Evolutionary conservation across 2,888 invertebrate species (phyloP).

Genomic region (Cryptophagus acutangulus): DNA sequence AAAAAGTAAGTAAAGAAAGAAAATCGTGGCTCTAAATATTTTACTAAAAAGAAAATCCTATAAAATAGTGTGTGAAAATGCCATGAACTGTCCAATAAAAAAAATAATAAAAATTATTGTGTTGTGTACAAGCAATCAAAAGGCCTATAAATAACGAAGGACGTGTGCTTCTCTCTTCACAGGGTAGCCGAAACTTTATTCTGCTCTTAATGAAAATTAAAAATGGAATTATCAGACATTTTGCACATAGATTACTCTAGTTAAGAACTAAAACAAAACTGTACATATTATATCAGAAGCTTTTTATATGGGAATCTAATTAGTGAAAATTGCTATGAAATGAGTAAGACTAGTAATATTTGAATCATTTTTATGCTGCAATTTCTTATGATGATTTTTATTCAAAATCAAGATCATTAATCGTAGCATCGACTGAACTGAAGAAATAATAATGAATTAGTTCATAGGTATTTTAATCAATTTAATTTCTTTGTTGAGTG

Average conservation of each 20-base stretch:
- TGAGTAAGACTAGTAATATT: neutral
- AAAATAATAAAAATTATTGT: conserved; percentile 17
- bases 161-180: conserved; percentile 36
- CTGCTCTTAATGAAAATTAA: conserved; percentile 4
- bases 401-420: conserved; percentile 16
- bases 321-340: conserved; percentile 34
- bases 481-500: too few relatives aligned
- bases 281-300: conserved; percentile 48
- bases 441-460: too few relatives aligned
- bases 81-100: conserved; percentile 39
- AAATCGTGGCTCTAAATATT: conserved; percentile 31
- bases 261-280: conserved; percentile 43
- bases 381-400: conserved; percentile 37
- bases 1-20: neutral
- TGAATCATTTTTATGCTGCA: conserved; percentile 36
- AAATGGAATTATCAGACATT: conserved; percentile 3
- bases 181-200: conserved; percentile 41
- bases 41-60: conserved; percentile 12
- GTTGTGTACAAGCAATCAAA: conserved; percentile 44
- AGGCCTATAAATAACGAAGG: conserved; percentile 38
- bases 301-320: conserved; percentile 46
- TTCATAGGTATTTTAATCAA: too few relatives aligned
- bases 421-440: conserved; percentile 37
- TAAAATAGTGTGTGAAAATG: conserved; percentile 17
- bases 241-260: conserved; percentile 41